Evolutionary conservation across 2,113 vertebrate species (phyloP).

Genomic region (Pterocles gutturalis): DNA sequence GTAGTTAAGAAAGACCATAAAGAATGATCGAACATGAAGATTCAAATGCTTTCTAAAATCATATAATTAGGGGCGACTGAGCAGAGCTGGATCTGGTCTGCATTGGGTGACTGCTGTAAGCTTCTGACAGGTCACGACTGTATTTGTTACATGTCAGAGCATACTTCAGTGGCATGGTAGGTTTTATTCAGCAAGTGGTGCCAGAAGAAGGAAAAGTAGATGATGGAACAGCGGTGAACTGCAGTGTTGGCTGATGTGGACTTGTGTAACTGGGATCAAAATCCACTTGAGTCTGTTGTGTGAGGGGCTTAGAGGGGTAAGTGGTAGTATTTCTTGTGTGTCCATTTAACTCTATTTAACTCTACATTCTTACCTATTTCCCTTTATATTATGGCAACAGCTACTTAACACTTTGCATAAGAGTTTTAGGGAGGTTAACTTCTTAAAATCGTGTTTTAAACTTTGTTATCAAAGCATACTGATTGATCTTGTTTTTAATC

Average conservation of each 20-base stretch:
- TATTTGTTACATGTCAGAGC: background rate
- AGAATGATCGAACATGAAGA: background rate
- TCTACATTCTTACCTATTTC: background rate
- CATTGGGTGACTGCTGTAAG: background rate
- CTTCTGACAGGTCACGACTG: background rate
- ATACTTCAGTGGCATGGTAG: background rate
- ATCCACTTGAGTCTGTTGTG: background rate
- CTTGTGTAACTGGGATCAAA: background rate
- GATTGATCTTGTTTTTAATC: background rate
- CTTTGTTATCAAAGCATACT: background rate
- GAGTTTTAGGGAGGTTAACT: background rate
- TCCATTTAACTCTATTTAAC: background rate
- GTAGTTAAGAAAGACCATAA: background rate
- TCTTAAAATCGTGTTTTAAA: background rate
- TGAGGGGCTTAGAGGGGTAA: background rate
- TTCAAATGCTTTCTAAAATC: background rate
- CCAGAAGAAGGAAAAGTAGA: background rate
- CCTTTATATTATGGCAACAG: background rate
- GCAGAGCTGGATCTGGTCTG: background rate
- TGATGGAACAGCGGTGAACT: background rate
- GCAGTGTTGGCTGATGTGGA: background rate
- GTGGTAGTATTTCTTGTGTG: background rate
- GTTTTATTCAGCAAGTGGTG: background rate
- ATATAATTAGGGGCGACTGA: background rate
- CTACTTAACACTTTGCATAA: background rate